Evolutionary conservation across 1,140 invertebrate genomes (phyloP), one percentile per base, ranked within the genome.

Genomic region (Pristionchus pacificus): DNA sequence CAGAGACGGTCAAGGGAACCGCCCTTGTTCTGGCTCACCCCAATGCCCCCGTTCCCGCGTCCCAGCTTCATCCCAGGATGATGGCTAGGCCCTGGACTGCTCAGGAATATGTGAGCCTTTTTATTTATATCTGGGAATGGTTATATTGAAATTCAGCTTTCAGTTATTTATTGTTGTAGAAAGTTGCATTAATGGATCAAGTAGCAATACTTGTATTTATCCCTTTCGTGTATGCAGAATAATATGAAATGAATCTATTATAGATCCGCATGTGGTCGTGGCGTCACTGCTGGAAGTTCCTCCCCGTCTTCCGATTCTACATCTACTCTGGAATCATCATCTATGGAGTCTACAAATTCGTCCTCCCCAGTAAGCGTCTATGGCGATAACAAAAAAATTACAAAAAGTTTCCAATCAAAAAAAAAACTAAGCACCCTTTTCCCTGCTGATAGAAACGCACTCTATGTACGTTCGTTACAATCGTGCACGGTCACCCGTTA

Each of bases 181-280:
- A n/a, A n/a, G n/a, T n/a, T n/a, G n/a, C n/a, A n/a, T n/a, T n/a
- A n/a, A n/a, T n/a, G n/a, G n/a, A n/a, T 57, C n/a, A 57, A n/a
- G 49, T n/a, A n/a, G 13, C 49, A 14, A n/a, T 13, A 57, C 13
- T 13, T 10, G 27, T 59, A 59, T 27, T 24, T 59, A 24, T 59
- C n/a, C n/a, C n/a, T n/a, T n/a, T n/a, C n/a, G n/a, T n/a, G n/a
- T n/a, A n/a, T n/a, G n/a, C n/a, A n/a, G n/a, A n/a, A n/a, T n/a
- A n/a, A n/a, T n/a, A n/a, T n/a, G n/a, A n/a, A n/a, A n/a, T n/a
- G n/a, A n/a, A n/a, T n/a, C n/a, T n/a, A 25, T 68, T 80, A 64
- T 58, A 80, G 78, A 49, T 80, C 29, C 80, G 79, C 30, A 80
- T 80, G 79, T 71, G 68, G 67, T 82, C 79, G 19, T 80, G 79